phyloP scores from a whole-genome alignment of 2,888 invertebrate genomes.

The Pediacus dermestoides region DNA sequence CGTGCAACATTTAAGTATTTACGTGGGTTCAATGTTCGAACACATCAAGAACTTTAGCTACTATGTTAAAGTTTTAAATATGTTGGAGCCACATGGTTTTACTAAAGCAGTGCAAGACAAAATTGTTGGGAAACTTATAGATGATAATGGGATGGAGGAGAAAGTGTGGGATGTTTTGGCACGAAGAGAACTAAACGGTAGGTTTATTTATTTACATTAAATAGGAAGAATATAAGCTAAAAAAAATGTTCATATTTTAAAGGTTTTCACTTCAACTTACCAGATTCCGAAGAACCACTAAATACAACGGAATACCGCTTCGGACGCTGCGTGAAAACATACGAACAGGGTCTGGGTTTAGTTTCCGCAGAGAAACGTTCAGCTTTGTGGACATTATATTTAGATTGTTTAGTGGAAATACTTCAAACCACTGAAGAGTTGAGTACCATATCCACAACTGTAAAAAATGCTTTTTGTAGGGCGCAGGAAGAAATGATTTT shows the following conservation, averaged over 20 bases:
- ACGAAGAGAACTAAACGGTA: slow-evolving; percentile 17
- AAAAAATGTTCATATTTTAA: slow-evolving; percentile 3
- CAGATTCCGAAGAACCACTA: slow-evolving; percentile 6
- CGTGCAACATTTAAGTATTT: no score
- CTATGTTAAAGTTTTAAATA: slow-evolving; percentile 11
- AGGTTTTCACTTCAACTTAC: slow-evolving; percentile 12
- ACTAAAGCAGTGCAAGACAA: slow-evolving; percentile 10
- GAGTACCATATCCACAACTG: no score
- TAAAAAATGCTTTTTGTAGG: no score
- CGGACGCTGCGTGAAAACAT: slow-evolving; percentile 11
- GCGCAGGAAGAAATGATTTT: no score
- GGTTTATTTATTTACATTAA: not conserved
- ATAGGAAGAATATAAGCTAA: no score
- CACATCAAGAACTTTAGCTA: slow-evolving; percentile 12
- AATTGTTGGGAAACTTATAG: slow-evolving; percentile 13
- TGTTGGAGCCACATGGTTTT: slow-evolving; percentile 11
- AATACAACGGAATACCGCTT: slow-evolving; percentile 12
- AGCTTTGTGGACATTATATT: slow-evolving; percentile 13
- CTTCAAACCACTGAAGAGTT: no score
- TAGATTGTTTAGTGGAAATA: slow-evolving; percentile 13
- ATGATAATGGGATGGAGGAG: slow-evolving; percentile 13
- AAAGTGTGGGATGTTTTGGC: slow-evolving; percentile 17
- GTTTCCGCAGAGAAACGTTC: slow-evolving; percentile 13
- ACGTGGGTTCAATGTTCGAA: slow-evolving; percentile 12
- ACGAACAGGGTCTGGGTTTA: slow-evolving; percentile 13